Evolutionary conservation across 2,888 invertebrate species (phyloP).

Genomic region (Dexiosoma caninum): DNA sequence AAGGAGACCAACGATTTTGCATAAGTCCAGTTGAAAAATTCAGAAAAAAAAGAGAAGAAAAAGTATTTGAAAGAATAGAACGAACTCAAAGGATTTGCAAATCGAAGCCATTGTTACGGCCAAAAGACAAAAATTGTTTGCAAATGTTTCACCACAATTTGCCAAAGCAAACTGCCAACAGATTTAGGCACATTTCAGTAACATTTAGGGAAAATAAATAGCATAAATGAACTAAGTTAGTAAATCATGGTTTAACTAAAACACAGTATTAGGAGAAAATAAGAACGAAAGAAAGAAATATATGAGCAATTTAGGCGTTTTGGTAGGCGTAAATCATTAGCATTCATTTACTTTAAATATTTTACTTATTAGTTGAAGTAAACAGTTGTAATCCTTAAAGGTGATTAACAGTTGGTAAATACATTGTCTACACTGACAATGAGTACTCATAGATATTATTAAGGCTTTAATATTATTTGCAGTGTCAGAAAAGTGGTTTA

Average conservation of each 20-base stretch:
- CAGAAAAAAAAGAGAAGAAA: too few species aligned
- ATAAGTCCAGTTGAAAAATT: constrained; percentile 32
- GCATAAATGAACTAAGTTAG: not conserved
- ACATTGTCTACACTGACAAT: too few species aligned
- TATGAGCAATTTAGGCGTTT: constrained; percentile 52
- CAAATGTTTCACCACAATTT: constrained; percentile 53
- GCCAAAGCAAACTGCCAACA: not conserved
- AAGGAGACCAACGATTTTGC: constrained; percentile 21
- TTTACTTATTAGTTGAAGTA: constrained; percentile 59
- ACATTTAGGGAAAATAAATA: not conserved
- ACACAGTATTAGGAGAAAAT: not conserved
- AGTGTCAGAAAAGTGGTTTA: not conserved
- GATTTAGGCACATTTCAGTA: constrained; percentile 22
- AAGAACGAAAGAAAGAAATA: too few species aligned
- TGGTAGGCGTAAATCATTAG: constrained; percentile 60
- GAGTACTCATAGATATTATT: too few species aligned
- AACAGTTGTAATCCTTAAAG: constrained; percentile 42
- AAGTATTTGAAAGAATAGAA: constrained; percentile 21
- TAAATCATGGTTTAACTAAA: constrained; percentile 11
- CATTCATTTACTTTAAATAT: constrained; percentile 54
- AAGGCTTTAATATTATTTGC: not conserved
- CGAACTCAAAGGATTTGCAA: not conserved
- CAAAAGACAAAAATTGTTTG: constrained; percentile 29
- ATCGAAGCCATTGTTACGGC: not conserved
- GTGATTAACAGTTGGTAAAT: not conserved